A percentile compares a stretch with the other conserved stretches of the same genome.
phyloP scores from a whole-genome alignment of 2,888 invertebrate species.

The Leucophenga montana region DNA sequence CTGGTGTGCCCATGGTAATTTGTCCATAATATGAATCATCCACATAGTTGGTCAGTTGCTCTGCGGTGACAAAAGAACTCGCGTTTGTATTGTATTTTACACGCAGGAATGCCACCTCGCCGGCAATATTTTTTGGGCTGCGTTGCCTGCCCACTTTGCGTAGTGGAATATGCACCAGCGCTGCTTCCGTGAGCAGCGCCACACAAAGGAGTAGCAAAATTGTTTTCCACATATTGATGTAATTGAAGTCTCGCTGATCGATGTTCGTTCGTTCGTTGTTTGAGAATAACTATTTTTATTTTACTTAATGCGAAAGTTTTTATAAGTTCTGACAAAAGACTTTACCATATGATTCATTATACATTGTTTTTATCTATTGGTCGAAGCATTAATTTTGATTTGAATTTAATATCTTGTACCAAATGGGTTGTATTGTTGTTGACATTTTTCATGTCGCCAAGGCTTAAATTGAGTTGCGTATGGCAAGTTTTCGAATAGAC shows the following conservation, averaged over 20 bases:
- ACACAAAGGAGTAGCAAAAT: slow-evolving; percentile 11
- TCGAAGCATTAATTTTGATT: background rate
- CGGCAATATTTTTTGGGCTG: background rate
- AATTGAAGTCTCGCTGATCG: background rate
- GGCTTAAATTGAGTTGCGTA: background rate
- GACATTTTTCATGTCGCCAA: background rate
- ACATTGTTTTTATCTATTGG: slow-evolving; percentile 1
- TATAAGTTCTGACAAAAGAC: background rate
- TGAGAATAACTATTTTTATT: background rate
- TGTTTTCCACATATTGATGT: slow-evolving; percentile 20
- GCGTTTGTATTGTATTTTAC: slow-evolving; percentile 18
- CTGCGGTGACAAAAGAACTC: slow-evolving; percentile 78
- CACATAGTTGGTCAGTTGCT: slow-evolving; percentile 89
- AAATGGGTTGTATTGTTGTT: background rate
- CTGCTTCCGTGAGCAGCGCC: slow-evolving; percentile 21
- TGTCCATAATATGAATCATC: slow-evolving; percentile 95
- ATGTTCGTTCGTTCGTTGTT: slow-evolving; percentile 4
- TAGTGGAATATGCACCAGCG: slow-evolving; percentile 25
- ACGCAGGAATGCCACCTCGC: slow-evolving; percentile 20
- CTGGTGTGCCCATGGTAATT: slow-evolving; percentile 90
- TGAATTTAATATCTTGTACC: background rate
- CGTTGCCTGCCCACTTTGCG: background rate
- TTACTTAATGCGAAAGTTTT: background rate
- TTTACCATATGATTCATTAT: slow-evolving; percentile 11
- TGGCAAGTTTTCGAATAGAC: background rate